Conservation (phyloP, 2,888 invertebrate species). For the Chaetoderma sp. region DNA sequence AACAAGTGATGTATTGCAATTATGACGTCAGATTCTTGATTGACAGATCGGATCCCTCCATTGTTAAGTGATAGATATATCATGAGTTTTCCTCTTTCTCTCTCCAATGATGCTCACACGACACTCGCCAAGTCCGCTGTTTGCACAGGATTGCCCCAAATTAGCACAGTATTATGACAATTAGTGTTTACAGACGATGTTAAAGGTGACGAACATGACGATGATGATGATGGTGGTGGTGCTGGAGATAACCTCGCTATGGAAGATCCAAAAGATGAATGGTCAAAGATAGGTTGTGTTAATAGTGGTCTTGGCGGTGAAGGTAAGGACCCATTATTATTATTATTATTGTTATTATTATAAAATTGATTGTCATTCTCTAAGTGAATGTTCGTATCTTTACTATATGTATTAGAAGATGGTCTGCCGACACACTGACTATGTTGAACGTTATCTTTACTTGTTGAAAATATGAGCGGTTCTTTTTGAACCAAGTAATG, state of each 20-base stretch:
- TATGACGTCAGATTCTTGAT: too few relatives aligned
- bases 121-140: constrained; percentile 45
- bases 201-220: too few relatives aligned
- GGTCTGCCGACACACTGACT: too few relatives aligned
- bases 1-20: too few relatives aligned
- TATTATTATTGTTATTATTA: constrained; percentile 33
- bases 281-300: background rate
- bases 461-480: constrained; percentile 6
- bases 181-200: too few relatives aligned
- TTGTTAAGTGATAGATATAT: background rate
- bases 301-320: constrained; percentile 22
- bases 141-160: constrained; percentile 46
- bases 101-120: constrained; percentile 34
- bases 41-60: too few relatives aligned
- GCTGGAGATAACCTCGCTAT: too few relatives aligned
- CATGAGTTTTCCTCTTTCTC: background rate
- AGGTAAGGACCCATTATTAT: background rate
- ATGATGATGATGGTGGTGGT: too few relatives aligned
- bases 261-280: too few relatives aligned
- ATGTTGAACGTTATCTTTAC: constrained; percentile 6
- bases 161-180: too few relatives aligned
- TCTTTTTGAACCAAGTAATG: constrained; percentile 9
- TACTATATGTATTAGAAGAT: too few relatives aligned
- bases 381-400: constrained; percentile 42
- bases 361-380: constrained; percentile 48